phyloP scores from a whole-genome alignment of 2,113 vertebrate genomes.

The Syngnathus scovelli region DNA sequence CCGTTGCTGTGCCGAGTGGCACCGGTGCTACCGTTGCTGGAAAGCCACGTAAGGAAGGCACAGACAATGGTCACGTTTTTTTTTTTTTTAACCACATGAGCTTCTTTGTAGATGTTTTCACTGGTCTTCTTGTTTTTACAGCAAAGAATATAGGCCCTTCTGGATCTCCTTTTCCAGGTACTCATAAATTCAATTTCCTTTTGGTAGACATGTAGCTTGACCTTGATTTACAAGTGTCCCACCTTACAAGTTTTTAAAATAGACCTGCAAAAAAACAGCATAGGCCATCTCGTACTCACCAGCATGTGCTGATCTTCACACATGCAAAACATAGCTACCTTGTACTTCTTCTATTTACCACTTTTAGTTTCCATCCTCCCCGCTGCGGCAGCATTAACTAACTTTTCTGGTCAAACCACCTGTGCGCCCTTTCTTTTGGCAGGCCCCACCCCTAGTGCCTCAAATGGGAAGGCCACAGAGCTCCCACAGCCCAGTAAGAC shows the following conservation, averaged over 20 bases:
- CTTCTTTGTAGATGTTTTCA: not conserved
- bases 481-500: constrained; percentile 69
- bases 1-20: constrained; percentile 42
- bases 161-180: constrained; percentile 66
- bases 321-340: not conserved
- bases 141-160: constrained; percentile 43
- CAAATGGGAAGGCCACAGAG: constrained; percentile 56
- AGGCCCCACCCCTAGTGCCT: constrained; percentile 59
- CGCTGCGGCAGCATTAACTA: constrained; percentile 20
- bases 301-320: not conserved
- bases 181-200: not conserved
- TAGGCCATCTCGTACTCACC: no score
- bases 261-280: not conserved
- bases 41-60: constrained; percentile 52
- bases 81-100: not conserved
- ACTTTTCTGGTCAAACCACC: constrained; percentile 23
- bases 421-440: constrained; percentile 59
- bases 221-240: not conserved
- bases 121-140: constrained; percentile 29
- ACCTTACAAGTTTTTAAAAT: not conserved
- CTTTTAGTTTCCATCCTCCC: constrained; percentile 40
- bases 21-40: constrained; percentile 38
- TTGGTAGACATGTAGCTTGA: not conserved
- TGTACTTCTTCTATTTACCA: constrained; percentile 38
- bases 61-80: not conserved